Evolutionary conservation across 2,113 vertebrate species (phyloP), one percentile per base, ranked within the genome.

Genomic region (Chionis minor): DNA sequence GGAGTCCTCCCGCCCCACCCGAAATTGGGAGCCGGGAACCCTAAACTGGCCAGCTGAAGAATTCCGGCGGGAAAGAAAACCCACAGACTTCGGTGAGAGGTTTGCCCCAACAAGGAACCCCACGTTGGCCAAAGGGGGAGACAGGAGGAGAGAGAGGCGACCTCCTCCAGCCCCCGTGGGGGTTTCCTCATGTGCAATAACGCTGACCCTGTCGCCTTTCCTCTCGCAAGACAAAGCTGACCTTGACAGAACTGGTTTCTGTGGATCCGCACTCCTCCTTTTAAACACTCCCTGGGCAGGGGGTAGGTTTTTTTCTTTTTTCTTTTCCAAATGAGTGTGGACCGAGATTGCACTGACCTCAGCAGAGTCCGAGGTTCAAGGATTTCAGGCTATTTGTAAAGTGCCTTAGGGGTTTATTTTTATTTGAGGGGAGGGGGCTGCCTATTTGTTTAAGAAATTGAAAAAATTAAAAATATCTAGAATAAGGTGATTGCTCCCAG

Each of bases 151-250:
- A 63, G 63, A 79, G 30, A 52, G 14, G 21, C 5, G 10, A 45
- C 30, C 18, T 73, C 62, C 30, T 61, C 45, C 52, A 85, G 61
- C 22, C 49, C 23, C 54, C 9, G 5, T 42, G 66, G 54, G 73
- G 83, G 26, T 87, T 95, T 88, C 89, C 71, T 92, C 91, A 32
- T 42, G 62, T 38, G 66, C 73, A 77, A 30, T 87, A 94, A 69
- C 9, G 54, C 70, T 90, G 94, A 92, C 77, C 70, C 56, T 38
- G 40, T 44, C 35, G 62, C 84, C 94, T 91, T 80, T 79, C 81
- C 58, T 92, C 82, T 96, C 62, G 80, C 71, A 69, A 87, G 81
- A 73, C 91, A 95, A 94, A 89, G 89, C 62, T 95, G 95, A 95
- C 96, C 94, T 95, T 95, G 89, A 80, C 86, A 80, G 81, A 59